These are phyloP conservation scores for Phasianus colchicus DNA, from an alignment of 2,113 vertebrate genomes.

Conservation along the genomic window DNA sequence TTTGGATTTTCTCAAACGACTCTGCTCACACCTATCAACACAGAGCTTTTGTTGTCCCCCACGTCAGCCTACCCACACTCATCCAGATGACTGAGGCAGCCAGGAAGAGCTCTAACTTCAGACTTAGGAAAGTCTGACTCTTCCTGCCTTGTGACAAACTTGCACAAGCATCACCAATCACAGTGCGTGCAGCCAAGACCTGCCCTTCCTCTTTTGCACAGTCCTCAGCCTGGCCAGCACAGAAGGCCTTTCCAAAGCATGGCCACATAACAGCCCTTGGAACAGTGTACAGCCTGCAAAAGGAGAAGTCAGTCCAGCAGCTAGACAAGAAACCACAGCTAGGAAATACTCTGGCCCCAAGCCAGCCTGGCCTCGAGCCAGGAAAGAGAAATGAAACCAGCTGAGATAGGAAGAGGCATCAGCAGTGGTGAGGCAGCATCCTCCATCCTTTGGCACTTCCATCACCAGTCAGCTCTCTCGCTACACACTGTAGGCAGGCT, in stretches of 20 bases:
- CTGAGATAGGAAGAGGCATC: neutral
- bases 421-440: accelerated
- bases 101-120: conserved; percentile 8
- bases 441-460: neutral
- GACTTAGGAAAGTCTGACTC: conserved; percentile 35
- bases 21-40: neutral
- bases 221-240: neutral
- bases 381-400: conserved; percentile 41
- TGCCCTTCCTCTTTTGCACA: conserved; percentile 27
- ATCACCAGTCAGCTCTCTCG: neutral
- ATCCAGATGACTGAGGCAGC: accelerated
- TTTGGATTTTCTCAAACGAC: conserved; percentile 19
- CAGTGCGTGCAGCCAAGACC: neutral
- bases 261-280: neutral
- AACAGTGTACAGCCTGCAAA: neutral
- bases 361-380: neutral
- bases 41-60: conserved; percentile 15
- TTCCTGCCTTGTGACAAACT: conserved; percentile 51
- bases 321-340: neutral
- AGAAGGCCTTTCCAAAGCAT: neutral
- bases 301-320: conserved; percentile 21
- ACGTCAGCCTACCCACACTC: neutral
- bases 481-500: neutral
- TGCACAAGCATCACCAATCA: neutral
- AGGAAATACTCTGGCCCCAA: neutral